Percentiles rank a stretch among this genome's conserved stretches.
Conservation (phyloP, 2,113 vertebrate genomes). For the Daboia siamensis region DNA sequence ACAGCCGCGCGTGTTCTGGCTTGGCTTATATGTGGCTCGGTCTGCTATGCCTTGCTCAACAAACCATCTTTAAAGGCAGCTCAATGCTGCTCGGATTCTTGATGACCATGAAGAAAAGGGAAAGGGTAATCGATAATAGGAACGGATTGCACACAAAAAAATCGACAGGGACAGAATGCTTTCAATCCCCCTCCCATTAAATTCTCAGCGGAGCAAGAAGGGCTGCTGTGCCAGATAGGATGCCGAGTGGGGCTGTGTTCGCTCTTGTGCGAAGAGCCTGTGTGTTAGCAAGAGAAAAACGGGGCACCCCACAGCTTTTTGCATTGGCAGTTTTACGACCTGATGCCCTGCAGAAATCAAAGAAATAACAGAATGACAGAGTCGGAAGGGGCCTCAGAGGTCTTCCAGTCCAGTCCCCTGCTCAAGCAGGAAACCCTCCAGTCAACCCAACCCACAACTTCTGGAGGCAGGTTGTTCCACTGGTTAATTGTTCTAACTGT, state of each 20-base stretch:
- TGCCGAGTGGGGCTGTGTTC: not conserved
- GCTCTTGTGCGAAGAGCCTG: too few species aligned
- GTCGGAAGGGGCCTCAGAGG: not conserved
- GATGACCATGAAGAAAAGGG: not conserved
- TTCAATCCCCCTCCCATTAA: not conserved
- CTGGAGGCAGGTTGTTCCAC: too few species aligned
- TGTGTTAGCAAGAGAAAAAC: not conserved
- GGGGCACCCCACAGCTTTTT: not conserved
- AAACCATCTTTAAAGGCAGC: not conserved
- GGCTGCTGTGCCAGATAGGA: not conserved
- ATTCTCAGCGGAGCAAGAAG: not conserved
- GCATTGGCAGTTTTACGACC: not conserved
- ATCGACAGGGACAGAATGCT: not conserved
- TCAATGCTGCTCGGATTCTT: not conserved
- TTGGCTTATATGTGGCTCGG: not conserved
- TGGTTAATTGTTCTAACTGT: too few species aligned
- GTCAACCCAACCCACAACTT: too few species aligned
- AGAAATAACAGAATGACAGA: not conserved
- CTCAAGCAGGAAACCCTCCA: too few species aligned
- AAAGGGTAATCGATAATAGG: not conserved
- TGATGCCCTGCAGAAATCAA: not conserved
- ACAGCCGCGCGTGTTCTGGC: not conserved
- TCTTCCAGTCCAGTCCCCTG: not conserved
- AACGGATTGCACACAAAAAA: not conserved
- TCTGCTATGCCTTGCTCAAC: not conserved